These are phyloP conservation scores for Parazoanthus swiftii DNA, from an alignment of 92 coral and sea anemone genomes.

Conservation along the genomic window DNA sequence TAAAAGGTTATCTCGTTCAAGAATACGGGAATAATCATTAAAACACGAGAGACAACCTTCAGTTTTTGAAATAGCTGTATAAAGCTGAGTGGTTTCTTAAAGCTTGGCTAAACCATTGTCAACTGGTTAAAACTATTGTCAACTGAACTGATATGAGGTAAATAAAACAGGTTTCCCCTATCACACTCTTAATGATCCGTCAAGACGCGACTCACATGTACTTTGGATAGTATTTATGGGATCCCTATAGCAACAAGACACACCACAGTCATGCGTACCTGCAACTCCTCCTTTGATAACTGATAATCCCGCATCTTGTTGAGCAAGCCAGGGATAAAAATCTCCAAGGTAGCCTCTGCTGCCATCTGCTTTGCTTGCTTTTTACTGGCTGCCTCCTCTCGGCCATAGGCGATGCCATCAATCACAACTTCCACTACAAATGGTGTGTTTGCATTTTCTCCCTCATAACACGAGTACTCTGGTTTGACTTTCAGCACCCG, in stretches of 20 bases:
- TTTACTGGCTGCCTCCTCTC: conserved; percentile 80
- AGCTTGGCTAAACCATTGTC: too few relatives aligned
- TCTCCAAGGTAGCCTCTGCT: conserved; percentile 83
- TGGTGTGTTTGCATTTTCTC: conserved; percentile 76
- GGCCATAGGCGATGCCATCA: conserved; percentile 79
- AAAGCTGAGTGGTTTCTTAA: too few relatives aligned
- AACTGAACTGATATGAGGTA: too few relatives aligned
- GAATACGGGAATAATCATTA: too few relatives aligned
- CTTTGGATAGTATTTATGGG: too few relatives aligned
- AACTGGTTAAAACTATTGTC: too few relatives aligned
- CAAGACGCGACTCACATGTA: not conserved
- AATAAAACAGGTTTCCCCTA: too few relatives aligned
- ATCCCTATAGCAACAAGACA: not conserved
- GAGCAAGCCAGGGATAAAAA: conserved; percentile 76
- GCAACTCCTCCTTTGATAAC: conserved; percentile 67
- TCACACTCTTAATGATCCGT: not conserved
- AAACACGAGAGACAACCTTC: too few relatives aligned
- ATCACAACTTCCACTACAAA: conserved; percentile 87
- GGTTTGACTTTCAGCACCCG: conserved; percentile 78
- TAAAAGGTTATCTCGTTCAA: too few relatives aligned
- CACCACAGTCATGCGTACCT: conserved; percentile 55
- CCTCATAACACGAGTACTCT: conserved; percentile 68
- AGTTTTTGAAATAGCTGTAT: too few relatives aligned
- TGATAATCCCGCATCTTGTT: conserved; percentile 68
- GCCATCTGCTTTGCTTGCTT: conserved; percentile 88